These are phyloP conservation scores for Archips xylosteana DNA, from an alignment of 2,888 invertebrate species.

Conservation along the genomic window DNA sequence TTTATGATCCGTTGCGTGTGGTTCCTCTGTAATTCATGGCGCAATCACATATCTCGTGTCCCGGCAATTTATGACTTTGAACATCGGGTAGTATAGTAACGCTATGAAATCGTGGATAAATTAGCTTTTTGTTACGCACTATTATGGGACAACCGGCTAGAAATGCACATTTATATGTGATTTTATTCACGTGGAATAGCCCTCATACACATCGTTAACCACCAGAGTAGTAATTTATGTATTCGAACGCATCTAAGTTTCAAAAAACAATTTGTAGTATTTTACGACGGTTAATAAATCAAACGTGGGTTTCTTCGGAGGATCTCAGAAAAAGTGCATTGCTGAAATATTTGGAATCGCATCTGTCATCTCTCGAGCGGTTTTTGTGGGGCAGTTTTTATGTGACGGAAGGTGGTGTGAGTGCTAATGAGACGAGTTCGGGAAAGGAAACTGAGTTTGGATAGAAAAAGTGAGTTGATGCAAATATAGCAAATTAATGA, in stretches of 20 bases:
- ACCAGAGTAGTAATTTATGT: conserved; percentile 23
- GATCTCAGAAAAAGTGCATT: conserved; percentile 77
- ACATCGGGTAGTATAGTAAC: conserved; percentile 59
- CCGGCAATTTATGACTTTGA: conserved; percentile 68
- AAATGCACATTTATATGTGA: conserved; percentile 10
- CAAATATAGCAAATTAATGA: conserved; percentile 28
- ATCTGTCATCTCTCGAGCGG: conserved; percentile 75
- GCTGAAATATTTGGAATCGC: conserved; percentile 80
- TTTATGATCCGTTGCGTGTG: conserved; percentile 78
- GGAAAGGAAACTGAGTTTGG: conserved; percentile 45
- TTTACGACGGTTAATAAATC: conserved; percentile 74
- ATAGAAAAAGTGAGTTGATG: conserved; percentile 25
- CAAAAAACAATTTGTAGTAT: conserved; percentile 78
- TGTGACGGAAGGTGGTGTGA: conserved; percentile 57
- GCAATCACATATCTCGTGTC: conserved; percentile 71
- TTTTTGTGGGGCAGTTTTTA: conserved; percentile 73
- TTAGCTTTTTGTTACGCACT: conserved; percentile 56
- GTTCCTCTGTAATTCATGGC: conserved; percentile 69
- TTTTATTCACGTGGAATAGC: conserved; percentile 42
- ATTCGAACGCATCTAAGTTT: conserved; percentile 61
- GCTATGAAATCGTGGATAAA: conserved; percentile 56
- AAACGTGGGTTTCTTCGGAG: conserved; percentile 67
- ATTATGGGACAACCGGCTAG: conserved; percentile 31
- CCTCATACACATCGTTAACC: conserved; percentile 55
- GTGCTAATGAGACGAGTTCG: conserved; percentile 72